Evolutionary conservation across 2,113 vertebrate species (phyloP).

Genomic region (Oreotrochilus melanogaster): DNA sequence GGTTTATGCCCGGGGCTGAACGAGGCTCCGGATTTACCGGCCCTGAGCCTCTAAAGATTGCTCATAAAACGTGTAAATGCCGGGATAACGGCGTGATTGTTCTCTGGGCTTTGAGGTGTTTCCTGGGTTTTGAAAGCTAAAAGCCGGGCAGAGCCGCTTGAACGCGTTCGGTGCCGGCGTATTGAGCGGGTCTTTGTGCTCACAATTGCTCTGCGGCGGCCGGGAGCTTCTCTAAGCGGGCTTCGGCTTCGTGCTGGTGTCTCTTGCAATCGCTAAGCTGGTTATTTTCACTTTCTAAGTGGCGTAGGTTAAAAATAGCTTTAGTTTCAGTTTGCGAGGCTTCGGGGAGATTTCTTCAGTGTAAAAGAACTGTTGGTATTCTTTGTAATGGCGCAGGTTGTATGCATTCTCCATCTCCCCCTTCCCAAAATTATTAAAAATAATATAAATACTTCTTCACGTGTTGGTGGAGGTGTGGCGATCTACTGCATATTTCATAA

Average conservation of each 20-base stretch:
- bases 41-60: not conserved
- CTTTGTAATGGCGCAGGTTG: not conserved
- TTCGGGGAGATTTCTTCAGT: not conserved
- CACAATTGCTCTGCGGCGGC: fast-evolving
- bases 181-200: not conserved
- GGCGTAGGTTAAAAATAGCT: not conserved
- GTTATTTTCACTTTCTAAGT: not conserved
- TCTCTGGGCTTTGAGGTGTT: not conserved
- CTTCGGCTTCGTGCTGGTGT: not conserved
- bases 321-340: not conserved
- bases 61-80: not conserved
- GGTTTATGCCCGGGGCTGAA: not conserved
- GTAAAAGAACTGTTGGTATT: fast-evolving
- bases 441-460: not conserved
- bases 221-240: not conserved
- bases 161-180: not conserved
- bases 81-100: not conserved
- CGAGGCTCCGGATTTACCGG: not conserved
- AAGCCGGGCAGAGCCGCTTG: not conserved
- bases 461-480: not conserved
- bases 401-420: not conserved
- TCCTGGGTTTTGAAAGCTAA: not conserved
- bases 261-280: fast-evolving
- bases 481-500: fast-evolving
- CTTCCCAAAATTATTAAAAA: not conserved